Evolutionary conservation across 1,140 invertebrate genomes (phyloP), one percentile per base, ranked within the genome.

Genomic region (Riptortus pedestris): DNA sequence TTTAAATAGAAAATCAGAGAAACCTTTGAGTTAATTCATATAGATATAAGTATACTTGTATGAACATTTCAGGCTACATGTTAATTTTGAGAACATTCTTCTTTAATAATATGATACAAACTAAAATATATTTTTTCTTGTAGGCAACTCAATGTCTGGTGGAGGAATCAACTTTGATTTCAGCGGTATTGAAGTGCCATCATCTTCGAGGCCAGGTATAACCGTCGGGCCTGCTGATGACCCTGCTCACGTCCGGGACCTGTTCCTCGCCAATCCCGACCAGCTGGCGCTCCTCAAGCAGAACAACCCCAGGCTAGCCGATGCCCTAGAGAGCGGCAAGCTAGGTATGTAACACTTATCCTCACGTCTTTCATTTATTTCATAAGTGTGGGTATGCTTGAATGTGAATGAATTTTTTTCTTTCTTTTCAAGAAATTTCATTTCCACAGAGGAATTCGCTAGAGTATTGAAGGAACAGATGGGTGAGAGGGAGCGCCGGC

Each of bases 221-320:
- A 33, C 59, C 61, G 9, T 63, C 2, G 61, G 65, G 27, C 77
- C 76, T 5, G 83, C 88, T 69, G 88, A 95, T 73, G 91, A 96
- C 76, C 93, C 93, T 20, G 84, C 84, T n/a, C 81, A 87, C 67
- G 87, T 97, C 48, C 78, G 88, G 67, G 86, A 96, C 69, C 89
- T 95, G 84, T 86, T 97, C 65, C 73, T 95, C 24, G 85, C 85
- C n/a, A 92, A 93, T 78, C 93, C 93, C 0, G 90, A 96, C 74
- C 90, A 96, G 71, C 71, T 96, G 65, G 86, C 93, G 0, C 71
- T 96, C 33, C 77, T 98, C 0, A 91, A 93, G 74, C 92, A 96
- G 72, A 93, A 96, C 70, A 98, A 98, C 80, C 89, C 93, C 12
- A 79, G 85, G 68, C 74, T 98, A 43, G 93, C 94, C 18, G 93